Conservation (phyloP, 2,797 vertebrate species). For the Poecilia velifera region DNA sequence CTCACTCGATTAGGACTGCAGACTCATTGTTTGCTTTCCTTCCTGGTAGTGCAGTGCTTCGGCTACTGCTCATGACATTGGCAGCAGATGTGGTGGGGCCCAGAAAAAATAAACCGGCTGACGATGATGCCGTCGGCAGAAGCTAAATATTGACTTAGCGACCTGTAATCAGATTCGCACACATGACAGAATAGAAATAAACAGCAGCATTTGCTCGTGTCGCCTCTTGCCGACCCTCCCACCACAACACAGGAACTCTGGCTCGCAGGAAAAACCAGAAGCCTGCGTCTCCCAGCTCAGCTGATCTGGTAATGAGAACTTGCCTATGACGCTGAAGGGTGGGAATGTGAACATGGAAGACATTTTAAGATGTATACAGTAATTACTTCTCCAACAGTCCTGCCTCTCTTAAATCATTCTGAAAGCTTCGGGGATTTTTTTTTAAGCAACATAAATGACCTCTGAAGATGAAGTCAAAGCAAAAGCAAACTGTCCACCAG, state of each 20-base stretch:
- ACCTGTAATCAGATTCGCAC: constrained; percentile 87
- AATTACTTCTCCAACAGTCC: constrained; percentile 59
- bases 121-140: constrained; percentile 79
- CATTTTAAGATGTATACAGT: constrained; percentile 57
- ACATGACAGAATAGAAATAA: constrained; percentile 86
- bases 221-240: constrained; percentile 67
- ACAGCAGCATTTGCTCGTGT: constrained; percentile 78
- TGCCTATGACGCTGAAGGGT: constrained; percentile 62
- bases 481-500: not conserved
- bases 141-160: constrained; percentile 87
- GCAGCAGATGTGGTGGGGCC: constrained; percentile 77
- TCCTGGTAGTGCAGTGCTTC: constrained; percentile 67
- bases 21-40: constrained; percentile 75
- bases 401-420: constrained; percentile 44
- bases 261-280: constrained; percentile 54
- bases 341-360: constrained; percentile 66
- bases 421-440: constrained; percentile 18
- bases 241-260: constrained; percentile 76
- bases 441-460: not conserved
- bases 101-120: constrained; percentile 81
- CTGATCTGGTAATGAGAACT: constrained; percentile 73
- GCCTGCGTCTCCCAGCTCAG: constrained; percentile 62
- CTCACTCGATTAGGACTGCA: constrained; percentile 59
- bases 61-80: constrained; percentile 76
- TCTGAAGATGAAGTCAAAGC: constrained; percentile 10